Evolutionary conservation across 2,888 invertebrate genomes (phyloP).

Genomic region (Cantharis lateralis): DNA sequence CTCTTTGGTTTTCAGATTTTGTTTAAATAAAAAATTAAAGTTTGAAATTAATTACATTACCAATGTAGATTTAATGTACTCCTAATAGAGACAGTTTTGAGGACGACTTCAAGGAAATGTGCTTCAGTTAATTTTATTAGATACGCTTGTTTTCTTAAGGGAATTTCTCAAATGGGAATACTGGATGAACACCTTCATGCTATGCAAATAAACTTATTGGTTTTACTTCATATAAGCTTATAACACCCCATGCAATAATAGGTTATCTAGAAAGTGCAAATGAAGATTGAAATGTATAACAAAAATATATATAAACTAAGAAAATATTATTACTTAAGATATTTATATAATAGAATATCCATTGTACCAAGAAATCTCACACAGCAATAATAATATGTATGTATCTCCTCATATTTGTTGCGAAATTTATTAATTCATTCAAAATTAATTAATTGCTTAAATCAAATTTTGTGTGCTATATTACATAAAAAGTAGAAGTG

Average conservation of each 20-base stretch:
- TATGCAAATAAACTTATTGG: not conserved
- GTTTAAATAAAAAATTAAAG: not conserved
- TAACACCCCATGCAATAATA: not conserved
- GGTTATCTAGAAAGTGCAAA: not conserved
- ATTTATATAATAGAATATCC: not conserved
- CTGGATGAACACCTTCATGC: not conserved
- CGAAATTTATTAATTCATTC: not conserved
- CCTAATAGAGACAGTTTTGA: conserved; percentile 6
- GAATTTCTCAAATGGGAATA: conserved; percentile 10
- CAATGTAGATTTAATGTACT: conserved; percentile 16
- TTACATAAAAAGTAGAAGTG: not conserved
- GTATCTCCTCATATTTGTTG: not conserved
- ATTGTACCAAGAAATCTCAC: not conserved
- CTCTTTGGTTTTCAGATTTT: not conserved
- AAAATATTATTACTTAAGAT: not conserved
- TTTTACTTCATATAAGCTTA: not conserved
- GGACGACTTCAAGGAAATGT: not conserved
- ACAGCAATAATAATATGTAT: not conserved
- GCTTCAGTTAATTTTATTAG: not conserved
- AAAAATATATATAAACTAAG: not conserved
- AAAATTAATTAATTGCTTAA: not conserved
- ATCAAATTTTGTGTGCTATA: not conserved
- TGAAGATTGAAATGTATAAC: not conserved
- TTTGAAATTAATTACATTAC: conserved; percentile 22
- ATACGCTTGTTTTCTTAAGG: conserved; percentile 5